phyloP scores from a whole-genome alignment of 2,888 invertebrate genomes.

The Keiferia lycopersicella region DNA sequence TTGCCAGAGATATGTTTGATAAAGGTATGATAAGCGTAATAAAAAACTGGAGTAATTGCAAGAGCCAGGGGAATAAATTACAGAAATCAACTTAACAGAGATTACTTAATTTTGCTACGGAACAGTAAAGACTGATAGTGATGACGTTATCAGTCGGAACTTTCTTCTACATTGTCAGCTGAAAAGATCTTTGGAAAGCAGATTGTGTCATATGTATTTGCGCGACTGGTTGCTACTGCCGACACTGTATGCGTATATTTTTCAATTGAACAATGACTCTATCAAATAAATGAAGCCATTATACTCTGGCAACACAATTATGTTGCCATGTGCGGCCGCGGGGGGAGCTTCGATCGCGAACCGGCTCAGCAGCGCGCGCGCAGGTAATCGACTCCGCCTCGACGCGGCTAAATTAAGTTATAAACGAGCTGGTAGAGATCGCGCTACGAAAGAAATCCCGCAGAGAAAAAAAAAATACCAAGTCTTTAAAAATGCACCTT shows the following conservation, averaged over 20 bases:
- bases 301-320: neutral
- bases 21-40: neutral
- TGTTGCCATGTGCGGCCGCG: slow-evolving; percentile 34
- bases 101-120: no score
- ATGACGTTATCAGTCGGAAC: no score
- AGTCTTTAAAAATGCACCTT: neutral
- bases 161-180: no score
- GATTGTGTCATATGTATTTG: no score
- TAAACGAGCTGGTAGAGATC: slow-evolving; percentile 54
- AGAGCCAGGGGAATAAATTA: no score
- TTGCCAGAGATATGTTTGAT: neutral
- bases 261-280: neutral
- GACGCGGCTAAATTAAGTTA: slow-evolving; percentile 71
- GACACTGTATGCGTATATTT: neutral
- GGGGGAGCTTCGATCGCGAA: slow-evolving; percentile 55
- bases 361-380: slow-evolving; percentile 59
- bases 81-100: no score
- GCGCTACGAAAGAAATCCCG: no score
- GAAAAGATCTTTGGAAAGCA: no score
- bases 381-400: slow-evolving; percentile 34
- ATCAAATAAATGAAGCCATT: neutral
- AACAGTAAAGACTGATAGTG: no score
- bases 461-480: neutral
- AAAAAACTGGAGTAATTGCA: no score
- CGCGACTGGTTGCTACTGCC: no score